Percentiles rank a stretch among this genome's conserved stretches.
Evolutionary conservation across 2,113 vertebrate genomes (phyloP).

Genomic region (Zosterops hypoxanthus): DNA sequence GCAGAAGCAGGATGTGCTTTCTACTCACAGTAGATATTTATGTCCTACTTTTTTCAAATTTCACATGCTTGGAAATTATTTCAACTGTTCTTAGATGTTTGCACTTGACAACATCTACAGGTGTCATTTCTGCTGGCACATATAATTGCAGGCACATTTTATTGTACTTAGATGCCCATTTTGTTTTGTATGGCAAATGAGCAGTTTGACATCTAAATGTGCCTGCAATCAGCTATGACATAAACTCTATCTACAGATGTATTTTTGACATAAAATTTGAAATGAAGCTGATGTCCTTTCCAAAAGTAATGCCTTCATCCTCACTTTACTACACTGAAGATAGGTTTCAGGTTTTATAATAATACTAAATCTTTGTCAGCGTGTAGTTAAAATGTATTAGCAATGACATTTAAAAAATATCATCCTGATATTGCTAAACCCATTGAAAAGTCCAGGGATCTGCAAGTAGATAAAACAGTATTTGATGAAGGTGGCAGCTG

Average conservation of each 20-base stretch:
- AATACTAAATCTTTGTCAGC: not conserved
- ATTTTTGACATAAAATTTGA: not conserved
- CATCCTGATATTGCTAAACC: not conserved
- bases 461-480: not conserved
- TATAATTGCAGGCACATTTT: not conserved
- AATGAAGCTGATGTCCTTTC: not conserved
- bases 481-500: not conserved
- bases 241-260: not conserved
- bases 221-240: not conserved
- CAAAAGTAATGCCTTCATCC: not conserved
- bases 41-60: not conserved
- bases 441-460: not conserved
- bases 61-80: not conserved
- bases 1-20: not conserved
- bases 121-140: constrained; percentile 9
- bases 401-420: not conserved
- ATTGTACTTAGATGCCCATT: not conserved
- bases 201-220: not conserved
- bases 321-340: not conserved
- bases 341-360: not conserved
- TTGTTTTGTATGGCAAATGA: constrained; percentile 12
- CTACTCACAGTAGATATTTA: not conserved
- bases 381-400: not conserved
- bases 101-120: not conserved
- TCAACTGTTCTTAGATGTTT: not conserved